Evolutionary conservation across 2,797 vertebrate species (phyloP).

Genomic region (Lindbergichthys nudifrons): DNA sequence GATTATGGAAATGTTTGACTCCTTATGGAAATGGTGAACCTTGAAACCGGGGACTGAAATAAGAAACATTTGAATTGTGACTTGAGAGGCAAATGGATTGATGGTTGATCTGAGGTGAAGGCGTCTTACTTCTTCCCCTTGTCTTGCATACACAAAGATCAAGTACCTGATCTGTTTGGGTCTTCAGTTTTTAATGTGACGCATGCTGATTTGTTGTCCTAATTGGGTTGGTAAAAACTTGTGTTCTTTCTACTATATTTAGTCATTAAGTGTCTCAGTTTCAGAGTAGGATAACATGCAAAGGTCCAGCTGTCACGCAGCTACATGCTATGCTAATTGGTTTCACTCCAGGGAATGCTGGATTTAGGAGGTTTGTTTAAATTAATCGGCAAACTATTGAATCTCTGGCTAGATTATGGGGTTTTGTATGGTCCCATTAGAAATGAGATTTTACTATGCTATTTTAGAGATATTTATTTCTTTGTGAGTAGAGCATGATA

Average conservation of each 20-base stretch:
- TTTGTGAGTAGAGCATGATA: neutral
- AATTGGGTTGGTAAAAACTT: neutral
- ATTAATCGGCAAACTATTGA: neutral
- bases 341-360: neutral
- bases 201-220: neutral
- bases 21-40: conserved; percentile 56
- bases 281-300: neutral
- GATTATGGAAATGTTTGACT: conserved; percentile 64
- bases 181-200: no score
- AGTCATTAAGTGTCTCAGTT: neutral
- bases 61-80: conserved; percentile 55
- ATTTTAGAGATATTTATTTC: neutral
- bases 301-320: no score
- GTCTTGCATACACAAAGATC: neutral
- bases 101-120: neutral
- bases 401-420: neutral
- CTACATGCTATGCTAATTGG: neutral
- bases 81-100: conserved; percentile 52
- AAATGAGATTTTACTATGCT: neutral
- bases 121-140: neutral
- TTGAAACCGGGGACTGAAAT: neutral
- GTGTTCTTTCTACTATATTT: neutral
- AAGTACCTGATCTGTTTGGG: neutral
- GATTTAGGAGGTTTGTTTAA: neutral
- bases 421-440: no score